These are phyloP conservation scores for Synaphobranchus kaupii DNA, from an alignment of 2,797 vertebrate genomes.

Conservation along the genomic window DNA sequence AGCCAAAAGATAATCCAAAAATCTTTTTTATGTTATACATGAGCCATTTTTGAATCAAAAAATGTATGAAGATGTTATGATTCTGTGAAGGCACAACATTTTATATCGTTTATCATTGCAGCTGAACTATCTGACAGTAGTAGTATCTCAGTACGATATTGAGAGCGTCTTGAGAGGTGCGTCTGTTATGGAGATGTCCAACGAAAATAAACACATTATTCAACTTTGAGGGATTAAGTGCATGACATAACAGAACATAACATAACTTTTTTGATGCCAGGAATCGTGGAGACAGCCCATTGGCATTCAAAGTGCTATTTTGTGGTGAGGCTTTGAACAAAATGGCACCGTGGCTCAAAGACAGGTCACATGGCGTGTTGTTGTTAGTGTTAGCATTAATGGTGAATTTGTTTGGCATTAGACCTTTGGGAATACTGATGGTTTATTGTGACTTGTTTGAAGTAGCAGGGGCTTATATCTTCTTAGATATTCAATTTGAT, in stretches of 20 bases:
- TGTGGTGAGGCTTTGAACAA: background rate
- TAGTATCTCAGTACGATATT: background rate
- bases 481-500: background rate
- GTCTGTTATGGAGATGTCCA: background rate
- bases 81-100: background rate
- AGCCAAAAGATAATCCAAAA: background rate
- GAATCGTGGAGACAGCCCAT: background rate
- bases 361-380: background rate
- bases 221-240: background rate
- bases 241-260: background rate
- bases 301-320: background rate
- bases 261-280: background rate
- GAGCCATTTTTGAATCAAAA: background rate
- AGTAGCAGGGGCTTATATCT: background rate
- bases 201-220: background rate
- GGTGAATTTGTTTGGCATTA: background rate
- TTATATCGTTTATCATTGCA: background rate
- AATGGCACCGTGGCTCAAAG: too few relatives aligned
- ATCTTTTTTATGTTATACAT: background rate
- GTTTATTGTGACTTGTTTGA: too few relatives aligned
- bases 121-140: background rate
- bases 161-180: background rate
- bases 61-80: background rate
- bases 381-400: background rate
- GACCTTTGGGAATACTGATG: background rate